Base-by-base conservation (phyloP, 2,113 vertebrate genomes). In the Oenanthe oenanthe region DNA sequence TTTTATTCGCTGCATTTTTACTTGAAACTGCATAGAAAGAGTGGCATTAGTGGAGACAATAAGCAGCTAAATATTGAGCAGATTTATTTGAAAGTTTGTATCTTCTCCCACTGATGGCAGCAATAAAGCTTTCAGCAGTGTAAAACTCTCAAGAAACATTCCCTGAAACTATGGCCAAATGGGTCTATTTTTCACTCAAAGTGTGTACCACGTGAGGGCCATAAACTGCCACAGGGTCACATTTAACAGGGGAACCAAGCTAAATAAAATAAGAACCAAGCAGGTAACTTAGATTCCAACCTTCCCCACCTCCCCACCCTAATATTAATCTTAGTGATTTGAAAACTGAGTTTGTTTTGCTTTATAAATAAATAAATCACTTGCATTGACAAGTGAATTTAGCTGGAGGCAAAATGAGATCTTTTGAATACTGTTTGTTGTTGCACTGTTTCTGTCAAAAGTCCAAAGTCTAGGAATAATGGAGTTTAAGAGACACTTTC, bases 131-230 rank as follows among this genome's bases (percentile, higher is more conserved):
- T 93, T 97, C 93, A 92, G 74, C 88, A 94, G 95, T 85, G 94
- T 97, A 97, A 98, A 97, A 97, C 83, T 97, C 96, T 95, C 94
- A 92, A 93, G 96, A 97, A 98, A 95, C 92, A 96, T 95, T 97
- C 94, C 91, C 94, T 95, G 96, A 95, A 97, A 97, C 85, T 92
- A 88, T 97, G 90, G 76, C 95, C 91, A 97, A 97, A 97, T 96
- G 73, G 93, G 67, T 94, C 78, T 80, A 93, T 98, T 98, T 97
- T 97, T 98, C 95, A 97, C 83, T 98, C 93, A 91, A 96, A 95
- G 58, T 76, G 43, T 83, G 63, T 83, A 62, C 62, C 12, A 2
- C 88, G 68, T 50, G 43, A 70, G 53, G 66, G 75, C 68, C 47
- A 91, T 97, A 98, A 98, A 97, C 95, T 88, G 74, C 85, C 85